These are phyloP conservation scores for Yasuhikotakia modesta DNA, from an alignment of 2,797 vertebrate genomes.

Conservation along the genomic window DNA sequence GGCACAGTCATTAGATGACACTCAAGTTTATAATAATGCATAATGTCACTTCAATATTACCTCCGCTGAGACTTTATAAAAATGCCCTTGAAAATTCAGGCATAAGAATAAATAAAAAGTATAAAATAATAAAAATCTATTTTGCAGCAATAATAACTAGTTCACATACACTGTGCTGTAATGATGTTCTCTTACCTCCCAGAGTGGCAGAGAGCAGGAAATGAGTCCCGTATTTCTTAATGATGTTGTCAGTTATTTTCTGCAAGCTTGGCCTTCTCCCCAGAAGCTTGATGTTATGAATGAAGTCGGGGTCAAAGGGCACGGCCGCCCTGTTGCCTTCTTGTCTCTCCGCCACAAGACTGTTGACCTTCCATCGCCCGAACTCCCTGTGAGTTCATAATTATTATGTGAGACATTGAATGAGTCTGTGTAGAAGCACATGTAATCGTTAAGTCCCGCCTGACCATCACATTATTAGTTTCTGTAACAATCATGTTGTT, in stretches of 20 bases:
- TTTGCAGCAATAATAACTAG: conserved; percentile 13
- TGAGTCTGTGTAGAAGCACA: conserved; percentile 20
- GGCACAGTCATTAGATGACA: conserved; percentile 19
- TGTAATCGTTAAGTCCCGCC: conserved; percentile 40
- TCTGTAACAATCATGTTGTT: neutral
- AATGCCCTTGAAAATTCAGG: conserved; percentile 23
- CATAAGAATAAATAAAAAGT: neutral
- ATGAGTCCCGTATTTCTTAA: conserved; percentile 98
- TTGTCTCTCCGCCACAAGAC: conserved; percentile 89
- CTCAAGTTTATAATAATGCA: conserved; percentile 29
- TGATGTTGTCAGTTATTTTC: conserved; percentile 92
- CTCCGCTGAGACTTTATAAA: conserved; percentile 5
- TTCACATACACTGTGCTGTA: neutral
- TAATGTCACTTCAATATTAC: neutral
- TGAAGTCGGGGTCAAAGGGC: conserved; percentile 95
- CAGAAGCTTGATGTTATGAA: conserved; percentile 88
- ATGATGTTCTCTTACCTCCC: conserved; percentile 82
- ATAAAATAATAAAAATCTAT: conserved; percentile 14
- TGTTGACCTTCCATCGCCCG: conserved; percentile 99
- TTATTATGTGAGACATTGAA: conserved; percentile 14
- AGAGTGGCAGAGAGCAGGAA: conserved; percentile 91
- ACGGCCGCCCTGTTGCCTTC: conserved; percentile 83
- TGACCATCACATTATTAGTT: conserved; percentile 17
- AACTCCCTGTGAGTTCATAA: conserved; percentile 85
- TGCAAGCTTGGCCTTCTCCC: conserved; percentile 90